These are phyloP conservation scores for Podarcis muralis DNA, from an alignment of 2,113 vertebrate species.

Conservation along the genomic window DNA sequence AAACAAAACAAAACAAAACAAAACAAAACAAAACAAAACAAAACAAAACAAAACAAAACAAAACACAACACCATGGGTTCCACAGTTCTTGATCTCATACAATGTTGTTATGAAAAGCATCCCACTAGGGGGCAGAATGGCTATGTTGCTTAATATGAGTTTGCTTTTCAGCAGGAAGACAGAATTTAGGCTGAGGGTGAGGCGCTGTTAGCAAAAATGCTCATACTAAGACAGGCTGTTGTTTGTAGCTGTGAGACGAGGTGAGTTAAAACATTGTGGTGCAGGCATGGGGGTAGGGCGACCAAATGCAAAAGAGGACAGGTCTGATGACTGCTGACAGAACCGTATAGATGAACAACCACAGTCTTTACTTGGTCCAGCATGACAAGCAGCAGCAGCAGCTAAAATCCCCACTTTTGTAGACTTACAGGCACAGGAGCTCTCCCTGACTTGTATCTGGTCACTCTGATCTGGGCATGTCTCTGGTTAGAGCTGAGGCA, in stretches of 20 bases:
- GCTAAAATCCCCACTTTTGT: not conserved
- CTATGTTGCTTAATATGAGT: not conserved
- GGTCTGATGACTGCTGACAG: not conserved
- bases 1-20: not conserved
- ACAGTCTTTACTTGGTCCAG: not conserved
- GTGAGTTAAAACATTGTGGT: not conserved
- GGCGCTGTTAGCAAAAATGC: not conserved
- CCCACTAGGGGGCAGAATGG: slow-evolving; percentile 1
- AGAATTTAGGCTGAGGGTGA: not conserved
- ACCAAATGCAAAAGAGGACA: not conserved
- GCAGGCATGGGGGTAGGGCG: not conserved
- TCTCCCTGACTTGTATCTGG: not conserved
- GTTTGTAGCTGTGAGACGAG: not conserved
- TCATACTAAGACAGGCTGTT: not conserved
- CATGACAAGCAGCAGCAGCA: not conserved
- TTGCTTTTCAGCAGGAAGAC: not conserved
- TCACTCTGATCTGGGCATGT: not conserved
- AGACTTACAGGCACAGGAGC: not conserved
- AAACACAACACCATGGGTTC: not conserved
- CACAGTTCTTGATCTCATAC: not conserved
- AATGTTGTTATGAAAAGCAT: not conserved
- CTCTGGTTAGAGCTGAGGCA: not conserved
- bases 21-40: no score
- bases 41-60: not conserved
- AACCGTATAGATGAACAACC: not conserved